Base-by-base conservation (phyloP, 2,113 vertebrate species). In the Chaetodon auriga region DNA sequence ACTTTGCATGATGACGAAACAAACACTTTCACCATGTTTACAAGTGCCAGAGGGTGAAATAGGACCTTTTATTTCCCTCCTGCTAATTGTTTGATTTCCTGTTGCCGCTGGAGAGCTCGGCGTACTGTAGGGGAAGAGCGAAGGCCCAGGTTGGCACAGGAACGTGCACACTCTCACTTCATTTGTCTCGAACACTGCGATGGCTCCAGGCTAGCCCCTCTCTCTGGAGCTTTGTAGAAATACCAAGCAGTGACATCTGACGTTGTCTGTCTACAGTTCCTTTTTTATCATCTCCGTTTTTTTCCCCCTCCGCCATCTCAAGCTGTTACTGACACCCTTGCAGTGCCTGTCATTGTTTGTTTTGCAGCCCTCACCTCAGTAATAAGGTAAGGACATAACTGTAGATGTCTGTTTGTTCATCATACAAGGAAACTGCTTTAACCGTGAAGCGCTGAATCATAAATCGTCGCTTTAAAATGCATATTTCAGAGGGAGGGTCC, bases 71-170 rank as follows among this genome's bases (percentile, higher is more conserved):
- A 92, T 92, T 93, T 94, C 92, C 94, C 94, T 95, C 93, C 93
- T 92, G 94, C 93, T 96, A 96, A 96, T 95, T 95, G 94, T 95
- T 95, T 95, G 94, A 95, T 95, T 96, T 96, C 90, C 89, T 87
- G 88, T 91, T 93, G 93, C 89, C 93, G 75, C 94, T 92, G 92
- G 95, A 95, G 94, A 94, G 92, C 87, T 79, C 58, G 19, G 79
- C 78, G 30, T 88, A 48, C 75, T 68, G 85, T 54, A 83, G 57
- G 86, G 90, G 87, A 75, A 89, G 83, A 80, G 84, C 83, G 64
- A 89, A 82, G 83, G 87, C 86, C 79, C 68, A 83, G 87, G 91
- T 92, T 87, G 87, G 89, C 83, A 86, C 86, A 83, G 72, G 82
- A 81, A 89, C 90, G 21, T 65, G 53, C 81, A 48, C 57, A 58